Percentiles rank a stretch among this genome's conserved stretches.
These are phyloP conservation scores for Sitobion miscanthi DNA, from an alignment of 1,140 invertebrate genomes.

Conservation along the genomic window DNA sequence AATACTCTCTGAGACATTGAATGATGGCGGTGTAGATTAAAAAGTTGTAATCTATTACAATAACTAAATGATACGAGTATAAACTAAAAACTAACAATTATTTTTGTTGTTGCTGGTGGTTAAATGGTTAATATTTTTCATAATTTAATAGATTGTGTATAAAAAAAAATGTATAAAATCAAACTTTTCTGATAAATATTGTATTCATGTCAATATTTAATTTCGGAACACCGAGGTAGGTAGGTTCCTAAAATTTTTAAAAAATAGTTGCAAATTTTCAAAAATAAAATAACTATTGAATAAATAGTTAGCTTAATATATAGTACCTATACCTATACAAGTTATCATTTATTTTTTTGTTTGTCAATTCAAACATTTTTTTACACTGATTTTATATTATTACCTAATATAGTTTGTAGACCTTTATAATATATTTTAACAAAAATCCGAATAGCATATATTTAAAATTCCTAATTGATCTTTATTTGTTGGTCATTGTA, in stretches of 20 bases:
- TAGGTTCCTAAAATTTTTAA: background rate
- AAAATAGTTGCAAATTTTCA: background rate
- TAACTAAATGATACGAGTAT: background rate
- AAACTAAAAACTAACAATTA: no score
- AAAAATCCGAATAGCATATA: no score
- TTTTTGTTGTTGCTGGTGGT: no score
- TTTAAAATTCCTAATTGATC: no score
- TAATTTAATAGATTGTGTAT: background rate
- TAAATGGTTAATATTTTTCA: background rate
- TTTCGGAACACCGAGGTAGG: no score
- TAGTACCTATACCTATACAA: background rate
- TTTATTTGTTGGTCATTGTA: no score
- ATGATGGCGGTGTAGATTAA: background rate
- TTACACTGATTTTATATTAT: background rate
- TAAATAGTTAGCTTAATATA: no score
- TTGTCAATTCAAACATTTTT: background rate
- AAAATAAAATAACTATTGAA: background rate
- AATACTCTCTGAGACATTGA: background rate
- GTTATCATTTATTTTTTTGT: background rate
- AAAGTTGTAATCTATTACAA: background rate
- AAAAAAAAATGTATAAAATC: no score
- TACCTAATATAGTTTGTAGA: no score
- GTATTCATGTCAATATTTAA: background rate
- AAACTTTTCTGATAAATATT: background rate
- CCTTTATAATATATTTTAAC: no score